Conservation (phyloP, 2,113 vertebrate species). For the Arenaria interpres region DNA sequence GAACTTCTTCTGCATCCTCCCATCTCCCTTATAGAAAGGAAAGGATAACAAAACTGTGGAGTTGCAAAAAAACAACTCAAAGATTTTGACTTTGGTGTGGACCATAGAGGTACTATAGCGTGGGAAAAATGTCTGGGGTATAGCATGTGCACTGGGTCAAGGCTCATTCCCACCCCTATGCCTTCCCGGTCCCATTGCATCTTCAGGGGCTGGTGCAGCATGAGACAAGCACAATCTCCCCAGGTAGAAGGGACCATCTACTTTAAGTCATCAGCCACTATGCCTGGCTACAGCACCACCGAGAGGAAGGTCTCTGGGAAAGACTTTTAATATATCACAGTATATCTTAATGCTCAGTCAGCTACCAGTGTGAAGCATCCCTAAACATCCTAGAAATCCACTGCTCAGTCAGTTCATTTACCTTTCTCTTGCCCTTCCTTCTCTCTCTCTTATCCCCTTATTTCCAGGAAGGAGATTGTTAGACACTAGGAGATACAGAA, state of each 20-base stretch:
- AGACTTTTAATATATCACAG: not conserved
- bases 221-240: not conserved
- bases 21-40: not conserved
- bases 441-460: not conserved
- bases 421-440: not conserved
- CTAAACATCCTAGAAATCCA: not conserved
- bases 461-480: not conserved
- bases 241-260: rapidly evolving
- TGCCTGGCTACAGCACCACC: not conserved
- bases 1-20: not conserved
- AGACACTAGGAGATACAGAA: not conserved
- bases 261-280: not conserved
- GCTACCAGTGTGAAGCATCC: not conserved
- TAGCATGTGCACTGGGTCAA: rapidly evolving
- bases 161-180: rapidly evolving
- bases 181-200: rapidly evolving
- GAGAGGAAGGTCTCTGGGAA: not conserved
- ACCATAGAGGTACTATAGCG: not conserved
- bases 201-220: not conserved
- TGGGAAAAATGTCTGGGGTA: not conserved
- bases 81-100: not conserved
- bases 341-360: not conserved
- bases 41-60: not conserved
- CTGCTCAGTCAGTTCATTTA: not conserved
- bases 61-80: not conserved